Base-by-base conservation (phyloP, 2,113 vertebrate species). In the Conger conger region DNA sequence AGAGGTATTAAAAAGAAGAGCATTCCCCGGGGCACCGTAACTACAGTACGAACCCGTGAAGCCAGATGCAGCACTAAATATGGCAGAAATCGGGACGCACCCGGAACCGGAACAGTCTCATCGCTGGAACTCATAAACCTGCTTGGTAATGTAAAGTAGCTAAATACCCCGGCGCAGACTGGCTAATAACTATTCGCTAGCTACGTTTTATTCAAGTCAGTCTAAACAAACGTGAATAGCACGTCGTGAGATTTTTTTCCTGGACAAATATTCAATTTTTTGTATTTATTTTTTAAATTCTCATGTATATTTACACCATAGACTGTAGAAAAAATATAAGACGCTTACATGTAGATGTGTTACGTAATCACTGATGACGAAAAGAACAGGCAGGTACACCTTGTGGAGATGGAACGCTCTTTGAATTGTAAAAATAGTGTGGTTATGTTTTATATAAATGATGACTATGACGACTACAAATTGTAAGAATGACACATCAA, bases 91-190 rank as follows among this genome's bases (percentile, higher is more conserved):
- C 84, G 82, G 91, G 90, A 92, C 90, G 92, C 86, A 93, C 93
- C 94, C 93, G 93, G 94, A 94, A 94, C 91, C 93, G 93, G 93
- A 93, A 94, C 89, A 86, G 60, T 73, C 36, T 63, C 57, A 23
- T 4, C 2, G 37, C 40, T n/a, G 87, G 87, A 92, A 91, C 92
- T 89, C 93, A 91, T 88, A 92, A 84, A 87, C 87, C 85, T 86
- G 40, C 87, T 54, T 85, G 53, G 57, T 63, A 63, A 63, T 63
- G 57, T 63, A 23, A 60, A 9, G 57, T 63, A 27, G 57, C 57
- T 63, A 63, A 27, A 63, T 50, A 50, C 7, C 45, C 4, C 40
- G 7, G 11, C 45, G 1, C 45, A 50, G 15, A 50, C 45, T 50
- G 45, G 7, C 45, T 50, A 1, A 9, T 50, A 50, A 15, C 45